These are phyloP conservation scores for Emydocephalus ijimae DNA, from an alignment of 2,113 vertebrate species.

Conservation along the genomic window DNA sequence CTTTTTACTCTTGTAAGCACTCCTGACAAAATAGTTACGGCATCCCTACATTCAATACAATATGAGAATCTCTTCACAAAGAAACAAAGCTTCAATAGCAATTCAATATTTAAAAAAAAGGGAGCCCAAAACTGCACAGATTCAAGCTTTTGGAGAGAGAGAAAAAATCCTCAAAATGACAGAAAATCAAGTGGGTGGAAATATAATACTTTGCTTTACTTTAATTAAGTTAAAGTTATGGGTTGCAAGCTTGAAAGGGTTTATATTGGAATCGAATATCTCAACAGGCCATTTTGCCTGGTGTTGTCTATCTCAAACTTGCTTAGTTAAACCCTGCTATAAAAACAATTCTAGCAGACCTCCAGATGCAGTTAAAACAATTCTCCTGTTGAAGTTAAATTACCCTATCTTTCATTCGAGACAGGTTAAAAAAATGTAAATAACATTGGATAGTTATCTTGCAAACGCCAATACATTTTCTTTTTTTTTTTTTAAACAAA, in stretches of 20 bases:
- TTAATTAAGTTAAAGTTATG: neutral
- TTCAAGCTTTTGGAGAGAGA: neutral
- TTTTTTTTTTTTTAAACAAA: too few species aligned
- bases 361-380: neutral
- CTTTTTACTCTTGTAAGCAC: neutral
- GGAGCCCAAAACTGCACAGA: neutral
- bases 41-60: neutral
- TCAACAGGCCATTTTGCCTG: neutral
- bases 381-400: neutral
- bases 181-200: neutral
- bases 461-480: neutral
- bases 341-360: neutral
- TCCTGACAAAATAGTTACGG: neutral
- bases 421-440: neutral
- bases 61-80: neutral
- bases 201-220: conserved; percentile 18
- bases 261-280: conserved; percentile 1
- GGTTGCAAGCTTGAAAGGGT: neutral
- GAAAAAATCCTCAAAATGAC: neutral
- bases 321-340: neutral
- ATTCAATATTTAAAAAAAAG: too few species aligned
- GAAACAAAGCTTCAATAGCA: neutral
- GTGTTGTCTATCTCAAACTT: neutral
- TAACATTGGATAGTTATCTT: neutral
- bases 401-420: neutral